Evolutionary conservation across 2,888 invertebrate genomes (phyloP).

Genomic region (Hoplodrina ambigua): DNA sequence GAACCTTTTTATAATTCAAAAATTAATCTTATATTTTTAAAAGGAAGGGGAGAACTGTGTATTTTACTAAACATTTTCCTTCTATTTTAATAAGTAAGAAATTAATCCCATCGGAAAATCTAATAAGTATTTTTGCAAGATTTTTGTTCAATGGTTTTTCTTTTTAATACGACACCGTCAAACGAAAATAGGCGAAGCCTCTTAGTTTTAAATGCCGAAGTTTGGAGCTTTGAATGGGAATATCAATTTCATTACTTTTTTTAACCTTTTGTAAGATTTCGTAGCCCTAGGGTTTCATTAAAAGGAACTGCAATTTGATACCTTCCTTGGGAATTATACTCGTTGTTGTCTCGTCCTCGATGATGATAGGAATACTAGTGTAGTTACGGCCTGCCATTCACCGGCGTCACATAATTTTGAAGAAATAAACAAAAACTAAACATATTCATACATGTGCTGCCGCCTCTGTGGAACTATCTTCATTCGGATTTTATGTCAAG

Average conservation of each 20-base stretch:
- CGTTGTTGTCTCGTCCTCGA: too few relatives aligned
- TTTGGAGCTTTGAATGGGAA: conserved; percentile 38
- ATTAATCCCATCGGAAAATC: conserved; percentile 57
- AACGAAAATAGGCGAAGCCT: conserved; percentile 55
- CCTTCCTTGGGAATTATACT: conserved; percentile 2
- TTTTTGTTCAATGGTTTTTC: conserved; percentile 48
- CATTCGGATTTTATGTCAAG: too few relatives aligned
- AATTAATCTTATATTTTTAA: conserved; percentile 58
- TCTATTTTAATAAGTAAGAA: conserved; percentile 53
- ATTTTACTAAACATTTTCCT: conserved; percentile 50
- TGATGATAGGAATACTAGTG: too few relatives aligned
- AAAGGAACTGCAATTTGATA: conserved; percentile 31
- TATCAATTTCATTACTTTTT: conserved; percentile 45
- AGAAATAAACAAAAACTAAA: too few relatives aligned
- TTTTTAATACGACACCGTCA: conserved; percentile 42
- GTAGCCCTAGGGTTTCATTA: conserved; percentile 8
- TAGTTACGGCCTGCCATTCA: too few relatives aligned
- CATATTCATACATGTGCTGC: too few relatives aligned
- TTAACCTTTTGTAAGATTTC: conserved; percentile 46
- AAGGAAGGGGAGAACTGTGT: conserved; percentile 34
- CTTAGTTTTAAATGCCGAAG: conserved; percentile 45
- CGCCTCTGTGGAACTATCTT: too few relatives aligned
- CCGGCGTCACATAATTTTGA: too few relatives aligned
- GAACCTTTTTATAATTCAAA: conserved; percentile 48
- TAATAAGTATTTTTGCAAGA: conserved; percentile 50